A percentile compares a stretch with the other conserved stretches of the same genome.
Conservation (phyloP, 1,140 invertebrate genomes). For the Megathymus violae region DNA sequence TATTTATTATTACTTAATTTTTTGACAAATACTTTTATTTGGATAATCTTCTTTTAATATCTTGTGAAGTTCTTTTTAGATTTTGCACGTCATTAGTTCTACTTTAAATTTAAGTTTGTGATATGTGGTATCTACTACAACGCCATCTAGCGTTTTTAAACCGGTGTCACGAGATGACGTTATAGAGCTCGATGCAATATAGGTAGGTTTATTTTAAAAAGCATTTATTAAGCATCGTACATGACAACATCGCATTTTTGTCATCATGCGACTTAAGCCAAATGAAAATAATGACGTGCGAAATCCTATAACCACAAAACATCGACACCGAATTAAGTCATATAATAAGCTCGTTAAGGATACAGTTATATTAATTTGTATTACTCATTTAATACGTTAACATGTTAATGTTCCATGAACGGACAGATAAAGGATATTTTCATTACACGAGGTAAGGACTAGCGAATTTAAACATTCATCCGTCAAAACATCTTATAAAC, state of each 20-base stretch:
- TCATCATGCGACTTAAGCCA: background rate
- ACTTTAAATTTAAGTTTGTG: background rate
- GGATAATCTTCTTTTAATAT: slow-evolving; percentile 32
- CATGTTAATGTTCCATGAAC: slow-evolving; percentile 59
- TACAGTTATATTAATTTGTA: slow-evolving; percentile 49
- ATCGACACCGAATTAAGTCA: slow-evolving; percentile 70
- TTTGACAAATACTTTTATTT: slow-evolving; percentile 46
- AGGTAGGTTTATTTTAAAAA: background rate
- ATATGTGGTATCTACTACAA: too few species aligned
- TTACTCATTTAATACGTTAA: slow-evolving; percentile 38
- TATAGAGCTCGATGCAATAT: background rate
- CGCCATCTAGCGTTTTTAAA: too few species aligned
- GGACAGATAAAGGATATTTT: slow-evolving; percentile 69
- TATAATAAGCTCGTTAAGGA: slow-evolving; percentile 55
- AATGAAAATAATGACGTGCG: slow-evolving; percentile 54
- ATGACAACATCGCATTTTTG: background rate
- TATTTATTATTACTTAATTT: slow-evolving; percentile 54
- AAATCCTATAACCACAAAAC: slow-evolving; percentile 55
- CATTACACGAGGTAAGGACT: slow-evolving; percentile 65
- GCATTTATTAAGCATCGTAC: background rate
- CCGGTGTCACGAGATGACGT: too few species aligned
- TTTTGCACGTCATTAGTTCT: slow-evolving; percentile 52
- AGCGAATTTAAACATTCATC: slow-evolving; percentile 52
- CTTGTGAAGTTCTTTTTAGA: slow-evolving; percentile 36
- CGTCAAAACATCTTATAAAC: slow-evolving; percentile 44